Percentiles rank a stretch among this genome's conserved stretches.
Evolutionary conservation across 2,888 invertebrate species (phyloP).

Genomic region (Smittia sp.): DNA sequence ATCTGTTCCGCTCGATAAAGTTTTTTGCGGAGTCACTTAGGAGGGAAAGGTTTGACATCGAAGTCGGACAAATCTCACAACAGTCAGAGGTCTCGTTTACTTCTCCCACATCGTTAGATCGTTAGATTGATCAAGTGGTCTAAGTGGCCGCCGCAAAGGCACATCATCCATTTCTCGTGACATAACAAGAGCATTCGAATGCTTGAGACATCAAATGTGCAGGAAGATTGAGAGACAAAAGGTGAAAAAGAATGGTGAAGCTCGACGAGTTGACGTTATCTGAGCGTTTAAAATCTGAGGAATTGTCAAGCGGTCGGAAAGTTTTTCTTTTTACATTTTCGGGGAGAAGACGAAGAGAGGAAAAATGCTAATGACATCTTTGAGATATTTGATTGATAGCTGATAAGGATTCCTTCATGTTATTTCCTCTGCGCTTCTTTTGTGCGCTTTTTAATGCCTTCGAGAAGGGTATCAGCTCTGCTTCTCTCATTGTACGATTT

Average conservation of each 20-base stretch:
- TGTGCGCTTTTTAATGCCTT: slow-evolving; percentile 29
- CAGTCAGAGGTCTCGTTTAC: too few species aligned
- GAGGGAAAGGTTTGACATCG: too few species aligned
- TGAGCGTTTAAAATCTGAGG: slow-evolving; percentile 23
- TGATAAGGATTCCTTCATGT: slow-evolving; percentile 24
- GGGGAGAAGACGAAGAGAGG: slow-evolving; percentile 1
- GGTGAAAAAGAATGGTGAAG: not conserved
- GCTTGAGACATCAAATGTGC: too few species aligned
- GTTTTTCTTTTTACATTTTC: not conserved
- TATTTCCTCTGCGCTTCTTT: not conserved
- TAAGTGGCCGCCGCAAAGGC: not conserved
- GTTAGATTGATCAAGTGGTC: too few species aligned
- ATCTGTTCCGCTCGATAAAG: too few species aligned
- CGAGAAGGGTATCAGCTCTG: slow-evolving; percentile 25
- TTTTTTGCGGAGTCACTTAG: too few species aligned
- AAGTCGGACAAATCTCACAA: too few species aligned
- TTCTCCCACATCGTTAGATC: too few species aligned
- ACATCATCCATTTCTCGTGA: slow-evolving; percentile 1
- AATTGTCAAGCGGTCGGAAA: slow-evolving; percentile 10
- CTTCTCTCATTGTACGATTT: not conserved
- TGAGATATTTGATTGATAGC: slow-evolving; percentile 35
- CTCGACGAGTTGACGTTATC: not conserved
- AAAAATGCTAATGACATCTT: slow-evolving; percentile 34
- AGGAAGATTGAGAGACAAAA: not conserved
- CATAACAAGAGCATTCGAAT: not conserved